phyloP scores from a whole-genome alignment of 2,888 invertebrate genomes.

The Philhelius pedissequus region DNA sequence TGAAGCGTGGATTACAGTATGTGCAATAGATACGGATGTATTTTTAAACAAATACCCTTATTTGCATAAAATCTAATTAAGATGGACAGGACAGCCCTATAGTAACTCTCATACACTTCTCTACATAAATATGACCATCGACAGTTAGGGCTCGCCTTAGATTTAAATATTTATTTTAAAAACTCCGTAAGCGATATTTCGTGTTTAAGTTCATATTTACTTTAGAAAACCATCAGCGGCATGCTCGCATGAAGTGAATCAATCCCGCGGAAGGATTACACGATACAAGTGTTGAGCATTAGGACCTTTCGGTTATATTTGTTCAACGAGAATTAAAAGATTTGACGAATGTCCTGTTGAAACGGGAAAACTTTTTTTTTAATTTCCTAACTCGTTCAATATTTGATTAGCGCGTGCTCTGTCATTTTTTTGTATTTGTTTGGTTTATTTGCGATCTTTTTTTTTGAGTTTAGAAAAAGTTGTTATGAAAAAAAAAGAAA shows the following conservation, averaged over 20 bases:
- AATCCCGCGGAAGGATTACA: not conserved
- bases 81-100: not conserved
- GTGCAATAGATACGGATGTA: not conserved
- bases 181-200: not conserved
- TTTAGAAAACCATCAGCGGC: not conserved
- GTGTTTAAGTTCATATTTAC: not conserved
- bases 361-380: not conserved
- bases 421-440: not conserved
- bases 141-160: not conserved
- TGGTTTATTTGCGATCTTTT: not conserved
- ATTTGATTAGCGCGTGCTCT: not conserved
- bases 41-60: not conserved
- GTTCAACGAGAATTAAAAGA: not conserved
- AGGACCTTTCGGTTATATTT: not conserved
- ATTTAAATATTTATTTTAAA: not conserved
- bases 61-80: slow-evolving; percentile 8
- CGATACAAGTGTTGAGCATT: not conserved
- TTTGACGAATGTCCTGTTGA: not conserved
- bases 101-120: not conserved
- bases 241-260: not conserved
- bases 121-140: not conserved
- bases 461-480: not conserved
- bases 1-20: not conserved
- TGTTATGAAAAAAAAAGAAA: no score
- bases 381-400: not conserved